A percentile compares a stretch with the other conserved stretches of the same genome.
Conservation (phyloP, 2,113 vertebrate genomes). For the Ameiurus melas region DNA sequence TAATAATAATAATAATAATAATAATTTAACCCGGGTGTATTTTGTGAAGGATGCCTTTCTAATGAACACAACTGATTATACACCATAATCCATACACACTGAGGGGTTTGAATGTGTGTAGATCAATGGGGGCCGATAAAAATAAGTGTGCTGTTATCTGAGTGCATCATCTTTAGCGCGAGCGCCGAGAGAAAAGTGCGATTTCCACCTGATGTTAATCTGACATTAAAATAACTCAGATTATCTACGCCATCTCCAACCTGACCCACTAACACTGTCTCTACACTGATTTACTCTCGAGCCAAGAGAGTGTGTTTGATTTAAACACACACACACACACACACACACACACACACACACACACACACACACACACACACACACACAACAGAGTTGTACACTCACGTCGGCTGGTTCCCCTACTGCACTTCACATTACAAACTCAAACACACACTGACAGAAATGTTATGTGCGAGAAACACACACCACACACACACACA, state of each 20-base stretch:
- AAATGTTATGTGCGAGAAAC: background rate
- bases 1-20: conserved; percentile 1
- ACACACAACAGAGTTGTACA: too few species aligned
- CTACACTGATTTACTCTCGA: conserved; percentile 42
- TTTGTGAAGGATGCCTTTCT: background rate
- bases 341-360: too few species aligned
- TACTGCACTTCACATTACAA: background rate
- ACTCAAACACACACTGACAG: background rate
- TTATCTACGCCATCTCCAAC: conserved; percentile 55
- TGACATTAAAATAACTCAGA: conserved; percentile 61
- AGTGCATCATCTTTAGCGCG: conserved; percentile 57
- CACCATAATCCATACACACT: background rate
- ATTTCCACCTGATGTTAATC: conserved; percentile 67
- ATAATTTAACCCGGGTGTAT: background rate
- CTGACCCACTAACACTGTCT: conserved; percentile 53
- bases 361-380: too few species aligned
- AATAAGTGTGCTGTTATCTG: conserved; percentile 60
- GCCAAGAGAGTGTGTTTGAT: conserved; percentile 24
- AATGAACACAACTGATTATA: background rate
- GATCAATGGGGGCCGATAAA: conserved; percentile 41
- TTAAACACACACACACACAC: background rate
- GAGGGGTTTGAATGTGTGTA: background rate
- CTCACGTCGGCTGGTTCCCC: background rate
- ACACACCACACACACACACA: background rate
- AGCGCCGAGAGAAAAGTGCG: conserved; percentile 51